Base-by-base conservation (phyloP, 2,113 vertebrate species). In the Callionymus lyra region DNA sequence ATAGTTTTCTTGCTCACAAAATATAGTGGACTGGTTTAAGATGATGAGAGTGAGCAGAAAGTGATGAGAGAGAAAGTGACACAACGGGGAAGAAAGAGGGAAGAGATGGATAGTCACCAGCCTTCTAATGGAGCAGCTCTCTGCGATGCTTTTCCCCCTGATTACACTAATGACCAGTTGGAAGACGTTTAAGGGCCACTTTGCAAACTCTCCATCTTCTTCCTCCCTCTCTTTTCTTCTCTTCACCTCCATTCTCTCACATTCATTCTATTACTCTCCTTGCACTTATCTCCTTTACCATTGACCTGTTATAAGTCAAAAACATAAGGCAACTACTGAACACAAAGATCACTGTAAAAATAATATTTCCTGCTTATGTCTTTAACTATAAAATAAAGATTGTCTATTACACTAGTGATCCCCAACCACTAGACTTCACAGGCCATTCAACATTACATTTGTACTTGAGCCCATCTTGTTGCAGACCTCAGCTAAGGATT, bases 151-250 rank as follows among this genome's bases (percentile, higher is more conserved):
- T 66, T 63, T 51, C 59, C 48, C 31, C 57, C 58, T 49, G 65
- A 72, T 74, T 77, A 69, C 51, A 52, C 71, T 68, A 68, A 76
- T 66, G 58, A 66, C 38, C 69, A 47, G 63, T 68, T 59, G 66
- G 47, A 70, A 42, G 56, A 58, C 49, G 63, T 62, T 77, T 63
- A 65, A 53, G 55, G 51, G 50, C 14, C 63, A 68, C 57, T 71
- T 69, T 50, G 19, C 47, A 48, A 39, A 13, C 38, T 38, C 46
- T 44, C 47, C 1, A 2, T 35, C 21, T 13, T 19, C 36, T 41
- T 40, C 39, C 48, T 42, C 47, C 18, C 21, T 31, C 21, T 31
- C 9, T 31, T 9, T 35, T 15, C 48, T 52, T 18, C 17, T 18
- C 35, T 41, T 43, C 21, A 13, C 18, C 18, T 34, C 12, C 33